Evolutionary conservation across 2,113 vertebrate genomes (phyloP).

Genomic region (Rhipidura dahli): DNA sequence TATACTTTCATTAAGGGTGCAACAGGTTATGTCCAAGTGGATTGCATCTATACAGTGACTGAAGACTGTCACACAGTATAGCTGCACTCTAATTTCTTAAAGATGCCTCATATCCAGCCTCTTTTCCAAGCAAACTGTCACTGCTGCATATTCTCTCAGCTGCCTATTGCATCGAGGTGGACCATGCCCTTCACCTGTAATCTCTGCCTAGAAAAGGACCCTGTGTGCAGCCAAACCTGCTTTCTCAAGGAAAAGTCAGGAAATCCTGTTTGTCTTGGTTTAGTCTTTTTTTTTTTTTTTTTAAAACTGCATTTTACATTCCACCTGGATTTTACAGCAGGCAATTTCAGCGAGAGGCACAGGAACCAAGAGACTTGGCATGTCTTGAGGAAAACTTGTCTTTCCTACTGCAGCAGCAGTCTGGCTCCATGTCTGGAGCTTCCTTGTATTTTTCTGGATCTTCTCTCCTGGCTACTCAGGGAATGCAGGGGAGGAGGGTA

Average conservation of each 20-base stretch:
- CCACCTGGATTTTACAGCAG: conserved; percentile 30
- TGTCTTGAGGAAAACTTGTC: conserved; percentile 19
- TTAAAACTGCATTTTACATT: neutral
- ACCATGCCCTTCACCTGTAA: neutral
- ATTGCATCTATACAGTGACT: neutral
- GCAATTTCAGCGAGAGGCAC: neutral
- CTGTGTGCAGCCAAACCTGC: neutral
- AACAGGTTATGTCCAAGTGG: rapidly evolving
- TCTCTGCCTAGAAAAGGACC: neutral
- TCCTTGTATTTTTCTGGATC: neutral
- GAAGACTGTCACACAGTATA: rapidly evolving
- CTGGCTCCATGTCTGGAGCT: neutral
- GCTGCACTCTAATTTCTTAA: neutral
- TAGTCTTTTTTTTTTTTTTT: neutral
- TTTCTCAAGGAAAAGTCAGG: neutral
- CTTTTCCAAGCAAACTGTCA: neutral
- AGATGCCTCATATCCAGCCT: rapidly evolving
- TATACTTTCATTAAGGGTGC: rapidly evolving
- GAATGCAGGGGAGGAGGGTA: neutral
- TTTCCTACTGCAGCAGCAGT: neutral
- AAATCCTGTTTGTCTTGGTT: neutral
- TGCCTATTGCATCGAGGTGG: neutral
- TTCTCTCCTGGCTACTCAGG: neutral
- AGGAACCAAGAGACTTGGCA: neutral
- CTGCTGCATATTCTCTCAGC: rapidly evolving